Percentiles rank a stretch among this genome's conserved stretches.
phyloP scores from a whole-genome alignment of 2,888 invertebrate species.

The Acholoe squamosa region DNA sequence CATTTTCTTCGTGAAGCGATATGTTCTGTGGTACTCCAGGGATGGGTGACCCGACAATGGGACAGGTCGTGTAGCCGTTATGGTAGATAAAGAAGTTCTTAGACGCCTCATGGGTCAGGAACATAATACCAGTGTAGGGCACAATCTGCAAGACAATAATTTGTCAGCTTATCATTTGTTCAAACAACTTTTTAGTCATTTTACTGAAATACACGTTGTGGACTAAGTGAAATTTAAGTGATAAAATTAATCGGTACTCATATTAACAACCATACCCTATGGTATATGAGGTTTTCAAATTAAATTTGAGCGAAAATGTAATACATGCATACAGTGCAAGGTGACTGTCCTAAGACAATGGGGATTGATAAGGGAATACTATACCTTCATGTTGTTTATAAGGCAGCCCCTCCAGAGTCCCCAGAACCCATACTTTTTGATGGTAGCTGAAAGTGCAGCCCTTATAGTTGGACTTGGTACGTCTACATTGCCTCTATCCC shows the following conservation, averaged over 20 bases:
- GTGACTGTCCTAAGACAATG: no score
- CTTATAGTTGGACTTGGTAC: not conserved
- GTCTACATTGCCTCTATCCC: conserved; percentile 33
- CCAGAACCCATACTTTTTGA: conserved; percentile 16
- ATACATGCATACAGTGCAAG: no score
- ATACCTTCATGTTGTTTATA: not conserved
- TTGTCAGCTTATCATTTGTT: not conserved
- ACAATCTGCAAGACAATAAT: conserved; percentile 36
- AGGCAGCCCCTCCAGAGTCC: conserved; percentile 17
- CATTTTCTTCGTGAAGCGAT: not conserved
- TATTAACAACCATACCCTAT: no score
- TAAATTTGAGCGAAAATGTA: no score
- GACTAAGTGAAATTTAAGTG: not conserved
- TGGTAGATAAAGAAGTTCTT: conserved; percentile 40
- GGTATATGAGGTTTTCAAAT: no score
- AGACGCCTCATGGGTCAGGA: conserved; percentile 7
- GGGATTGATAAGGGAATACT: not conserved
- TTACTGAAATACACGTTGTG: not conserved
- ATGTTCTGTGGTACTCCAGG: not conserved
- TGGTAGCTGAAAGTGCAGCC: not conserved
- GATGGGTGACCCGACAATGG: not conserved
- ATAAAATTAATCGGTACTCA: no score
- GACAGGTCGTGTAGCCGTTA: conserved; percentile 52
- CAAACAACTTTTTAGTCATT: not conserved
- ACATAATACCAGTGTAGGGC: conserved; percentile 40